Evolutionary conservation across 2,888 invertebrate genomes (phyloP).

Genomic region (Amphipoea oculea): DNA sequence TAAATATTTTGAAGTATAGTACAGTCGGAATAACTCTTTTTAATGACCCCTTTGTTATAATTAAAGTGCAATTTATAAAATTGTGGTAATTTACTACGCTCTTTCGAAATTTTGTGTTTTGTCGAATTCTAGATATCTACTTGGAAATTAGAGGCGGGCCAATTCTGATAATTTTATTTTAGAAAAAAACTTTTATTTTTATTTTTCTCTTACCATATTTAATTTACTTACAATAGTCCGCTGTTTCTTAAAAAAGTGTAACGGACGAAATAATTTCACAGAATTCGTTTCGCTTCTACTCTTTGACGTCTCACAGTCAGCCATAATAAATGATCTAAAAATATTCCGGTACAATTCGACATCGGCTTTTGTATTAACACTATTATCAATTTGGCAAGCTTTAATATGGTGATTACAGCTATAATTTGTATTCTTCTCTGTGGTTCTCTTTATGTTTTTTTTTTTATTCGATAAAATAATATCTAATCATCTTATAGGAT

Average conservation of each 20-base stretch:
- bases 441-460: slow-evolving; percentile 38
- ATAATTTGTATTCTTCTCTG: slow-evolving; percentile 43
- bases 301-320: slow-evolving; percentile 67
- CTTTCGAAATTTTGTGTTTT: neutral
- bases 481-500: slow-evolving; percentile 17
- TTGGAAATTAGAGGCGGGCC: neutral
- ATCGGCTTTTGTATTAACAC: slow-evolving; percentile 81
- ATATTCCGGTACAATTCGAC: slow-evolving; percentile 78
- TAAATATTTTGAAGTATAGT: slow-evolving; percentile 33
- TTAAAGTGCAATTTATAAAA: slow-evolving; percentile 21
- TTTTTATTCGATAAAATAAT: slow-evolving; percentile 34
- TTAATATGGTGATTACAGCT: slow-evolving; percentile 75
- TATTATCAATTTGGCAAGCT: slow-evolving; percentile 90
- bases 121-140: neutral
- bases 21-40: slow-evolving; percentile 9
- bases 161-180: neutral
- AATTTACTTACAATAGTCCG: slow-evolving; percentile 43
- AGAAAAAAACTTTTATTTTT: neutral
- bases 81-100: neutral
- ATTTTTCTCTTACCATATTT: slow-evolving; percentile 23
- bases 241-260: slow-evolving; percentile 61
- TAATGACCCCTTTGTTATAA: slow-evolving; percentile 29
- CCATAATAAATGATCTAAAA: slow-evolving; percentile 86
- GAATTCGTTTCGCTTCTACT: slow-evolving; percentile 85
- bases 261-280: slow-evolving; percentile 66